Conservation (phyloP, 2,888 invertebrate species). For the Spodoptera picta region DNA sequence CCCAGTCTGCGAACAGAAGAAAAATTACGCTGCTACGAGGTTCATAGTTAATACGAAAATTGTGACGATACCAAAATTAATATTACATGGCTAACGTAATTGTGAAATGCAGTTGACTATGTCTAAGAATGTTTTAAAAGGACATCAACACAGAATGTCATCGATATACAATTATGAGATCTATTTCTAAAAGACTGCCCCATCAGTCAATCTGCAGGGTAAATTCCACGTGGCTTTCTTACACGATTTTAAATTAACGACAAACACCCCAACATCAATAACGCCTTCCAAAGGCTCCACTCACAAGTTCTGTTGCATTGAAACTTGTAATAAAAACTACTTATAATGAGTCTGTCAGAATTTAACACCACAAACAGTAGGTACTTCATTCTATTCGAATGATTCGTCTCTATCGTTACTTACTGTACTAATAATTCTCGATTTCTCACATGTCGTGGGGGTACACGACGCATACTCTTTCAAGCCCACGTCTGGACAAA, state of each 20-base stretch:
- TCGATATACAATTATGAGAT: too few relatives aligned
- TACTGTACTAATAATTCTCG: constrained; percentile 27
- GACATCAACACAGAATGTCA: too few relatives aligned
- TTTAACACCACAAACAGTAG: neutral
- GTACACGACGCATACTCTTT: constrained; percentile 76
- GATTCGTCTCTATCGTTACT: constrained; percentile 25
- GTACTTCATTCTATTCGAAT: too few relatives aligned
- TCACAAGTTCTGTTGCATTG: neutral
- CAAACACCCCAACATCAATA: neutral
- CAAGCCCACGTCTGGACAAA: constrained; percentile 81
- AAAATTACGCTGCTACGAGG: neutral
- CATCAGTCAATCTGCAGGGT: neutral
- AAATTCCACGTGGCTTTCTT: neutral
- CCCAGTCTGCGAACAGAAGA: constrained; percentile 12
- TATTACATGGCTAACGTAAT: too few relatives aligned
- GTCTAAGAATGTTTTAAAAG: too few relatives aligned
- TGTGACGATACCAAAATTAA: too few relatives aligned
- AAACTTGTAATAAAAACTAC: neutral
- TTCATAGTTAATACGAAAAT: too few relatives aligned
- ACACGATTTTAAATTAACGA: too few relatives aligned
- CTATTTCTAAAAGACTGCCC: neutral
- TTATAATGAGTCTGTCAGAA: neutral
- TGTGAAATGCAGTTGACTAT: too few relatives aligned
- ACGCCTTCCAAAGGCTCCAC: neutral
- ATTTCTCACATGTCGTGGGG: constrained; percentile 62